Conservation (phyloP, 2,888 invertebrate species). For the Homarus gammarus region DNA sequence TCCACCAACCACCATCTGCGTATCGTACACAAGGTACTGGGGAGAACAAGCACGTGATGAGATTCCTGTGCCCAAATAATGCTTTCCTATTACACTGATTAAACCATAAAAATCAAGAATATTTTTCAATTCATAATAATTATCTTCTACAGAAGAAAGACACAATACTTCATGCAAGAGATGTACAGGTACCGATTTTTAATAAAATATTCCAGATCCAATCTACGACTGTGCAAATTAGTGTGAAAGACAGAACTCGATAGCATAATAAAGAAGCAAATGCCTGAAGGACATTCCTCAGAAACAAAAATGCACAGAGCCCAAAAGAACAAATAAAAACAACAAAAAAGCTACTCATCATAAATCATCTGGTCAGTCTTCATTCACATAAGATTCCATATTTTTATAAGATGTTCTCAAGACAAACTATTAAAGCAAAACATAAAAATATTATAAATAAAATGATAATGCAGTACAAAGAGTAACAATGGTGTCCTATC, state of each 20-base stretch:
- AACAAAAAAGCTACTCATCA: neutral
- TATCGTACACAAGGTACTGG: slow-evolving; percentile 83
- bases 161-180: neutral
- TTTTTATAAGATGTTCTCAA: neutral
- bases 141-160: neutral
- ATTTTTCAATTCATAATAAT: neutral
- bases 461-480: too few relatives aligned
- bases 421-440: neutral
- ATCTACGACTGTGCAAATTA: too few relatives aligned
- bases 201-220: too few relatives aligned
- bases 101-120: neutral
- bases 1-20: slow-evolving; percentile 86
- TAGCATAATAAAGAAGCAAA: neutral
- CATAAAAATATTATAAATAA: too few relatives aligned
- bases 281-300: neutral
- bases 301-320: neutral
- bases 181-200: too few relatives aligned
- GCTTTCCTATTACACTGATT: neutral
- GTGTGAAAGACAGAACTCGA: neutral
- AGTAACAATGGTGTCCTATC: too few relatives aligned
- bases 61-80: neutral
- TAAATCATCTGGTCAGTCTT: neutral
- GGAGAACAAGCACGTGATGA: slow-evolving; percentile 49
- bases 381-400: neutral
- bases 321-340: too few relatives aligned